phyloP scores from a whole-genome alignment of 2,888 invertebrate genomes.

The Agonum fuliginosum region DNA sequence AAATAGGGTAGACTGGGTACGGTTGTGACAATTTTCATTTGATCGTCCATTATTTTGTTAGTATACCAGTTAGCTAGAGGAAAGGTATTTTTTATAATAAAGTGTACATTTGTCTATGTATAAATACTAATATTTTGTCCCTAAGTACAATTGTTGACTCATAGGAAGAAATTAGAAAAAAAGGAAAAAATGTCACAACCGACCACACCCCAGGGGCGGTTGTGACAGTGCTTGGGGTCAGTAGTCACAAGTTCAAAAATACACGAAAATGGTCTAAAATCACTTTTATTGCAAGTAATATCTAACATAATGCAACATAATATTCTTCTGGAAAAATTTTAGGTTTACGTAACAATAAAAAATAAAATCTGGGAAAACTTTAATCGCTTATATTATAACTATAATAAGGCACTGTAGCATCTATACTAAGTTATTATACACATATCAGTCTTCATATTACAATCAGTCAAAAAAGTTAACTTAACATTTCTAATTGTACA shows the following conservation, averaged over 20 bases:
- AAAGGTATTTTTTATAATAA: conserved; percentile 47
- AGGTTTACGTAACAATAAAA: no score
- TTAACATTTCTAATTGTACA: background rate
- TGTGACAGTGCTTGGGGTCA: conserved; percentile 61
- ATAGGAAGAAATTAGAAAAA: conserved; percentile 54
- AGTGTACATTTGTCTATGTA: conserved; percentile 39
- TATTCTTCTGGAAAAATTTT: no score
- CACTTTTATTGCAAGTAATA: conserved; percentile 46
- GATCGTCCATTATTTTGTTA: conserved; percentile 52
- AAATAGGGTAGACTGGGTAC: conserved; percentile 53
- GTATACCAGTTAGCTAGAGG: conserved; percentile 43
- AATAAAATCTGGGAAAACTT: background rate
- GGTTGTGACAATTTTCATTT: conserved; percentile 59
- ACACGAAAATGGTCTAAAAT: conserved; percentile 55
- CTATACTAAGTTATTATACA: background rate
- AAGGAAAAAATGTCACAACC: conserved; percentile 60
- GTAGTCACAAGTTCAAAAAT: conserved; percentile 42
- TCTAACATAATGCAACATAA: background rate
- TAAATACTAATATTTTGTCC: conserved; percentile 40
- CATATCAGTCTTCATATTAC: no score
- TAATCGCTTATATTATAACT: background rate
- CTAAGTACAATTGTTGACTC: conserved; percentile 40
- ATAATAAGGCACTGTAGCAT: background rate
- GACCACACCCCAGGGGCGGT: conserved; percentile 61
- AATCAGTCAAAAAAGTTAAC: background rate